Evolutionary conservation across 2,797 vertebrate genomes (phyloP), one percentile per base, ranked within the genome.

Genomic region (Varecia variegata): DNA sequence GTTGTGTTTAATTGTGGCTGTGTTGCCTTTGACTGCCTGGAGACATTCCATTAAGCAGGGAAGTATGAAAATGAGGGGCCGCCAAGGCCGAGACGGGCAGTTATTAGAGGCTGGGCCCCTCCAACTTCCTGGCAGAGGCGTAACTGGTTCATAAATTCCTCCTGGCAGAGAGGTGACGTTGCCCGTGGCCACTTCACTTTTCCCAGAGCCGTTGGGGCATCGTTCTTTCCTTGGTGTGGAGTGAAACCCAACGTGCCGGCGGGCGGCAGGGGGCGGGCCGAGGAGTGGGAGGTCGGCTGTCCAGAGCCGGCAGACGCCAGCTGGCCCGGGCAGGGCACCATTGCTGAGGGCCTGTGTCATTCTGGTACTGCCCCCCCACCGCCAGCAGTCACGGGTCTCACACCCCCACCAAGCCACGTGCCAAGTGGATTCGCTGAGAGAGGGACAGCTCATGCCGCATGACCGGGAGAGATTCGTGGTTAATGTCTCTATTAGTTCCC

Each of bases 71-170:
- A 95, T 87, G 77, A 95, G 0, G 68, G 58, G 62, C 83, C 15
- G 27, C 52, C 71, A 90, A 73, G 70, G 74, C 94, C 12, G 56
- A 43, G 80, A 95, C 65, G 32, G 89, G 86, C 40, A 20, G 82
- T 92, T 74, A 70, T 70, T 47, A 93, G 77, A 84, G 86, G 87
- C 89, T 27, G 38, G 88, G 93, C 93, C 76, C 88, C 58, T 74
- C 77, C 2, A 25, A 50, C 96, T 87, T 96, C 88, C 96, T 38
- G 81, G 84, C 56, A 90, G 84, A 93, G 94, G 93, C 5, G 17
- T 80, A 73, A 60, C 94, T 84, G 62, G 94, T 68, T 73, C 35
- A 14, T 76, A 89, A 95, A 95, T 96, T 79, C 95, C 87, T 97
- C 88, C 82, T 9, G 52, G 68, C 23, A 30, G n/a, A 84, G 81